Conservation (phyloP, 2,797 vertebrate genomes). For the Petrocephalus schoutedeni region DNA sequence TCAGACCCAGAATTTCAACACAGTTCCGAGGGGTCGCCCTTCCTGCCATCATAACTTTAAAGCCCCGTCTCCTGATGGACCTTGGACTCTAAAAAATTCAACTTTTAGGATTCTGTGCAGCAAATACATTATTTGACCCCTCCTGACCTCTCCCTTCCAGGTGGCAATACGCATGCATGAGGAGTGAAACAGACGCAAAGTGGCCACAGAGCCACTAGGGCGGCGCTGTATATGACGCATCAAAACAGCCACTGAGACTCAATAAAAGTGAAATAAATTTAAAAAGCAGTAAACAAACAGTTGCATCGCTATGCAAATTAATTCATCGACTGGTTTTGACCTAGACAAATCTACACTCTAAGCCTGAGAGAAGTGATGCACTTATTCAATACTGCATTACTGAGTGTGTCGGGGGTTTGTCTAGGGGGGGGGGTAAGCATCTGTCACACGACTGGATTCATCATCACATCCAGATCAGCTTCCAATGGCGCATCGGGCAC, state of each 20-base stretch:
- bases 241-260: not conserved
- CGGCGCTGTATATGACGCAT: not conserved
- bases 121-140: slow-evolving; percentile 18
- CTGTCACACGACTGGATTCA: not conserved
- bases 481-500: not conserved
- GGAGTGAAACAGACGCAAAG: not conserved
- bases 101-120: not conserved
- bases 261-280: not conserved
- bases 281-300: slow-evolving; percentile 7
- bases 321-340: not conserved
- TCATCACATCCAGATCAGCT: not conserved
- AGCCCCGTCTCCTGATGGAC: not conserved
- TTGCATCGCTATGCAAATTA: not conserved
- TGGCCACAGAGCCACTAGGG: not conserved
- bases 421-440: not conserved
- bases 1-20: slow-evolving; percentile 31
- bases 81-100: not conserved
- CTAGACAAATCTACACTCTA: slow-evolving; percentile 1
- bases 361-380: not conserved
- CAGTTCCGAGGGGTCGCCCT: slow-evolving; percentile 24
- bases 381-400: not conserved
- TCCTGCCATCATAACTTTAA: slow-evolving; percentile 24
- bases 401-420: not conserved
- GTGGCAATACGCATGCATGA: not conserved
- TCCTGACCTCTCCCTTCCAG: not conserved